Conservation (phyloP, 2,113 vertebrate species). For the Emydura subglobosa region DNA sequence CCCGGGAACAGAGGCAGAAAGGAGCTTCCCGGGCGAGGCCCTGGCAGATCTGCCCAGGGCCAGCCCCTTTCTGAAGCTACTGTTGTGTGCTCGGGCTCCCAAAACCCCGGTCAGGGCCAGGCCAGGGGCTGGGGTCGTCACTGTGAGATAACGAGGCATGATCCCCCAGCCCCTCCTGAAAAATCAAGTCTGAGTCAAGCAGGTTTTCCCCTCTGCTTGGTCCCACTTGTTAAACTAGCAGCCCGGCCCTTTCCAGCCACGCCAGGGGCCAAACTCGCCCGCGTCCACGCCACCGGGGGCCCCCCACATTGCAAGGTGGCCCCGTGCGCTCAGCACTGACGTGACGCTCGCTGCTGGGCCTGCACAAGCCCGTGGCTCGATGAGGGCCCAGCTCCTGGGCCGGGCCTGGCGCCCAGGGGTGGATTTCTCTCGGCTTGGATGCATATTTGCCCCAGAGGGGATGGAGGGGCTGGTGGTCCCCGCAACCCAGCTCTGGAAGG, state of each 20-base stretch:
- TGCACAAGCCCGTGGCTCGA: constrained; percentile 46
- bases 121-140: too few species aligned
- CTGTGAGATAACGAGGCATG: neutral
- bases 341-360: constrained; percentile 4
- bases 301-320: neutral
- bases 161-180: neutral
- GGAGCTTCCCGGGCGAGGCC: neutral
- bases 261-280: neutral
- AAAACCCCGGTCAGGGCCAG: neutral
- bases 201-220: neutral
- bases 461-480: neutral
- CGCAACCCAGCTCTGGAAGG: neutral
- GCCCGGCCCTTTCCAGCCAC: neutral
- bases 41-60: neutral
- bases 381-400: constrained; percentile 20
- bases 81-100: neutral
- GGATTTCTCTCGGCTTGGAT: neutral
- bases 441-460: neutral
- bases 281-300: neutral
- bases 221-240: neutral
- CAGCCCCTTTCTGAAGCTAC: neutral
- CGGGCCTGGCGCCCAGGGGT: neutral
- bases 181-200: too few species aligned
- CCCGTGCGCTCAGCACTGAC: neutral
- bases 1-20: constrained; percentile 41